These are phyloP conservation scores for Buathra laborator DNA, from an alignment of 2,888 invertebrate genomes.

Conservation along the genomic window DNA sequence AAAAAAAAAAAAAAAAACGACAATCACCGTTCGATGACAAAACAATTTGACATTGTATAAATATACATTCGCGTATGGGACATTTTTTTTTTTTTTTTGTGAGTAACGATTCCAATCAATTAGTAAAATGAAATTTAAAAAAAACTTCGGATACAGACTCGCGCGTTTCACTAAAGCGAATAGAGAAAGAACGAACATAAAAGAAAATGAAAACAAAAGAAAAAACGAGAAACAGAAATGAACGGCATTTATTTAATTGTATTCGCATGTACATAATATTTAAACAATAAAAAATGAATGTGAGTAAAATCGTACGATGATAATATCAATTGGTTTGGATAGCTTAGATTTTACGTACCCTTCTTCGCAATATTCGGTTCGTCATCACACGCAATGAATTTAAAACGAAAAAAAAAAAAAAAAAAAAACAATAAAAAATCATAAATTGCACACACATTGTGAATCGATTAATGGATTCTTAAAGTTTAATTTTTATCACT, in stretches of 20 bases:
- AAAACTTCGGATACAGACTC: conserved; percentile 29
- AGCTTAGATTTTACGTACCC: conserved; percentile 31
- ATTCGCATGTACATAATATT: conserved; percentile 77
- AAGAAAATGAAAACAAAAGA: conserved; percentile 26
- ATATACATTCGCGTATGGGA: conserved; percentile 43
- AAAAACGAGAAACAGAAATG: conserved; percentile 44
- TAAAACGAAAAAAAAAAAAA: too few species aligned
- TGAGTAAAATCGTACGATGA: conserved; percentile 63
- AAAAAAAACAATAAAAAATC: not conserved
- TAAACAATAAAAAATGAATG: conserved; percentile 69
- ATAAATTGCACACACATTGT: conserved; percentile 62
- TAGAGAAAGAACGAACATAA: conserved; percentile 29
- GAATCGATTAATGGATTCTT: conserved; percentile 80
- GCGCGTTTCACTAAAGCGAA: conserved; percentile 56
- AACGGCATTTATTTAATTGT: conserved; percentile 75
- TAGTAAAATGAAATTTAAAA: conserved; percentile 36
- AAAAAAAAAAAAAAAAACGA: not conserved
- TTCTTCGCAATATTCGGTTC: conserved; percentile 11
- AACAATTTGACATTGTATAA: conserved; percentile 49
- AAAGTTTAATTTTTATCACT: conserved; percentile 70
- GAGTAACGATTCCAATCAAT: conserved; percentile 20
- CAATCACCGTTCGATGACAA: conserved; percentile 17
- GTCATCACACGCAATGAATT: not conserved
- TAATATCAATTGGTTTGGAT: conserved; percentile 48
- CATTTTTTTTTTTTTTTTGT: conserved; percentile 11